Conservation (phyloP, 2,113 vertebrate species). For the Ptilonorhynchus violaceus region DNA sequence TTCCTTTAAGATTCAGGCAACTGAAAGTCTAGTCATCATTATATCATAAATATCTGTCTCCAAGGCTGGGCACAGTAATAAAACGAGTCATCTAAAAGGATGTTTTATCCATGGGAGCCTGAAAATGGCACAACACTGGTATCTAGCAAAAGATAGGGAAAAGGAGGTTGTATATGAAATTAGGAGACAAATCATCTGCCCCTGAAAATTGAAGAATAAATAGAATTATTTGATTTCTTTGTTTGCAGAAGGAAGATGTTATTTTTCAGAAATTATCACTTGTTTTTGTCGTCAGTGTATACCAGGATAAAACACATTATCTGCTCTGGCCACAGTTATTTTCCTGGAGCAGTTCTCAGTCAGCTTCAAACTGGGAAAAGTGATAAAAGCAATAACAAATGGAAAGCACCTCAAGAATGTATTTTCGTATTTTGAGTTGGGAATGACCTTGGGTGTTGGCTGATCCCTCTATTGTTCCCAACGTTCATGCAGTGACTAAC, state of each 20-base stretch:
- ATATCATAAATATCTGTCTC: neutral
- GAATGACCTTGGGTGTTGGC: constrained; percentile 50
- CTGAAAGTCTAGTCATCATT: neutral
- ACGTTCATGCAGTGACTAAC: neutral
- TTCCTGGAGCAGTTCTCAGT: neutral
- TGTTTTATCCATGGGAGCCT: neutral
- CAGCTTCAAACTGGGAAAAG: neutral
- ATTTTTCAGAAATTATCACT: neutral
- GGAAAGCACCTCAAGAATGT: neutral
- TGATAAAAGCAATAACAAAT: neutral
- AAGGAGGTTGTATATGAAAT: neutral
- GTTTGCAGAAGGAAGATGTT: neutral
- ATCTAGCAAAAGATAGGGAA: neutral
- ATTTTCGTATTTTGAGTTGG: neutral
- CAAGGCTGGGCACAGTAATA: neutral
- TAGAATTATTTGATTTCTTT: neutral
- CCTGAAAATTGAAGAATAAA: neutral
- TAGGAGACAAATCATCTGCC: neutral
- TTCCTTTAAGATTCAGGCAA: neutral
- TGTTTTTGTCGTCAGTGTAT: neutral
- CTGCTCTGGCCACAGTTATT: neutral
- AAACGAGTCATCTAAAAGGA: neutral
- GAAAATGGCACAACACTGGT: neutral
- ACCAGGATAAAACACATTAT: neutral
- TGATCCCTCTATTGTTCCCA: neutral